phyloP scores from a whole-genome alignment of 1,140 invertebrate genomes.

The Habropoda laboriosa region DNA sequence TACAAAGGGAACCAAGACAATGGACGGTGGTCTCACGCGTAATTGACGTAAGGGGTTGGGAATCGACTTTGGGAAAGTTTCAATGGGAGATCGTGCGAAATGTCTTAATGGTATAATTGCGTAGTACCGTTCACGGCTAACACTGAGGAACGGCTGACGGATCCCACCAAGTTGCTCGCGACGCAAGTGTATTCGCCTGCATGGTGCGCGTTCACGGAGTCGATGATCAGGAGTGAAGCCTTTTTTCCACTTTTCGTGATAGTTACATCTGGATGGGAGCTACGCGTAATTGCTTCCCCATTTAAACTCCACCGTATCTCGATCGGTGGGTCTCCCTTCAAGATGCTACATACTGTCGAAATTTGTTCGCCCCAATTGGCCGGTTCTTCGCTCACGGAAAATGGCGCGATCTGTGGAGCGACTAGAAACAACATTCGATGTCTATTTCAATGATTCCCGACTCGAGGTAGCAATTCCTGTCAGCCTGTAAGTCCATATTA shows the following conservation, averaged over 20 bases:
- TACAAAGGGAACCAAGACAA: background rate
- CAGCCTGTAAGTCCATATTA: background rate
- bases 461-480: background rate
- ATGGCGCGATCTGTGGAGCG: conserved; percentile 86
- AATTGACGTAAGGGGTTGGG: background rate
- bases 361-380: conserved; percentile 76
- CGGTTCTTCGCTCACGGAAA: conserved; percentile 85
- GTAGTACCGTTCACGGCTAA: conserved; percentile 88
- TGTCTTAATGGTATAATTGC: conserved; percentile 35
- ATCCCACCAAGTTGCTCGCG: conserved; percentile 88
- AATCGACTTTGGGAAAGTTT: background rate
- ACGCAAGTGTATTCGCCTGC: conserved; percentile 89
- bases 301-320: conserved; percentile 89
- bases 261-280: conserved; percentile 85
- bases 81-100: conserved; percentile 29
- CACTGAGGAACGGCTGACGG: conserved; percentile 84
- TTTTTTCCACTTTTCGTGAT: conserved; percentile 87
- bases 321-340: conserved; percentile 87
- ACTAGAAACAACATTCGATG: conserved; percentile 77
- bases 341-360: conserved; percentile 86
- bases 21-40: background rate
- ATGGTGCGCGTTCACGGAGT: conserved; percentile 86
- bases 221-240: conserved; percentile 87
- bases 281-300: conserved; percentile 83
- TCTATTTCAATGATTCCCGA: background rate